Evolutionary conservation across 1,140 invertebrate genomes (phyloP), one percentile per base, ranked within the genome.

Genomic region (Spodoptera litura): DNA sequence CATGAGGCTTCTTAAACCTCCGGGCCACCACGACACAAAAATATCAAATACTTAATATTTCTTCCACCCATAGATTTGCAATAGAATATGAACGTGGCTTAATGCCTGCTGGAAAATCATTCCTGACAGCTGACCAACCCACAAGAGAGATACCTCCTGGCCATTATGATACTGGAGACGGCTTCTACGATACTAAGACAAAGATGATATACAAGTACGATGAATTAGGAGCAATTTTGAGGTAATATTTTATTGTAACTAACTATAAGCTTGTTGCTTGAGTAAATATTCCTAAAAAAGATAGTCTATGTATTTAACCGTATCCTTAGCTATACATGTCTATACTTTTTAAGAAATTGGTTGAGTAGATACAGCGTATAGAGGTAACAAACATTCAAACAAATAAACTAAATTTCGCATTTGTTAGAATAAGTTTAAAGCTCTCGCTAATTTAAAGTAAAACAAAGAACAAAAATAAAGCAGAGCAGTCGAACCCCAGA

Each of bases 111-210:
- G 93, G 93, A 2, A 73, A 81, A 15, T 92, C 94, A 0, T 90
- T 91, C 66, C 75, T 93, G 12, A 95, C 94, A 0, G 89, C 94
- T 0, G 84, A 88, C 0, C 89, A 91, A 77, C 91, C 92, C 0
- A 82, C 91, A 0, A 84, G 87, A 27, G 56, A 85, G 0, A 89
- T 95, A 70, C 94, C 95, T 10, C 56, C 81, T 0, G 90, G 89
- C 0, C 94, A 88, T 64, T 95, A 95, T 76, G 95, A 96, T 55
- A 89, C 92, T 0, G 95, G 92, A 2, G 90, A 94, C 59, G 95
- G 95, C 0, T 94, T 95, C 68, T 96, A 93, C 78, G 87, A 95
- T 79, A 95, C 95, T 1, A 83, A 83, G 15, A 93, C 88, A 2
- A 90, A 89, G 62, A 85, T 85, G 11, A 85, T 96, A 3, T 88